Evolutionary conservation across 2,888 invertebrate genomes (phyloP), one percentile per base, ranked within the genome.

Genomic region (Terebella lapidaria): DNA sequence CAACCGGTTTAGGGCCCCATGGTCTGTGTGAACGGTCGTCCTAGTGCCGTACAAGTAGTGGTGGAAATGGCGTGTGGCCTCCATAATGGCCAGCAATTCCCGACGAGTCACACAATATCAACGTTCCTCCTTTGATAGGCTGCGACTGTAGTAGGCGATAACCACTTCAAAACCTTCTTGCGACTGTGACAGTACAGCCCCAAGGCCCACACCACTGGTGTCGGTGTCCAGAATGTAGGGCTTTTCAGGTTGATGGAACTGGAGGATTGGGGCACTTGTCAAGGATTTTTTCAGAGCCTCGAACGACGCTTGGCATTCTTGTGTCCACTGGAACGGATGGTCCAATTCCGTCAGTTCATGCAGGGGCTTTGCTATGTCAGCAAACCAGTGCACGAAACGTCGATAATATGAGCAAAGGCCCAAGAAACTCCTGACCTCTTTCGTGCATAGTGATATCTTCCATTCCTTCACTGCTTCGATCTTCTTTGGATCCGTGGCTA

Each of bases 41-140:
- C 54, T 25, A 24, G 22, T n/a, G 3, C 62, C 66, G 51, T 62
- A 66, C 4, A 67, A 29, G 57, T 64, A 64, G 24, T 46, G 56
- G n/a, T 62, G 61, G 54, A 66, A 66, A 28, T 67, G 56, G 54
- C 57, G 56, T 2, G 58, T 53, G n/a, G 54, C 45, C 28, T 35
- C n/a, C 5, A 66, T 58, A 3, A 67, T 55, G n/a, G 64, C 65
- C 5, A 65, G 54, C 15, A 68, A 45, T 58, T 68, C 67, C 28
- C 59, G 49, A 27, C 62, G 10, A 5, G 65, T 59, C 3, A 58
- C 58, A 53, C 58, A 58, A 30, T 65, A 65, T 18, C 58, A 57
- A 20, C 60, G 45, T 45, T 67, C 64, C 42, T 58, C 45, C 51
- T 59, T 61, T 2, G 54, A 45, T 2, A 66, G 54, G 22, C 51